Evolutionary conservation across 2,888 invertebrate genomes (phyloP).

Genomic region (Euspilapteryx auroguttella): DNA sequence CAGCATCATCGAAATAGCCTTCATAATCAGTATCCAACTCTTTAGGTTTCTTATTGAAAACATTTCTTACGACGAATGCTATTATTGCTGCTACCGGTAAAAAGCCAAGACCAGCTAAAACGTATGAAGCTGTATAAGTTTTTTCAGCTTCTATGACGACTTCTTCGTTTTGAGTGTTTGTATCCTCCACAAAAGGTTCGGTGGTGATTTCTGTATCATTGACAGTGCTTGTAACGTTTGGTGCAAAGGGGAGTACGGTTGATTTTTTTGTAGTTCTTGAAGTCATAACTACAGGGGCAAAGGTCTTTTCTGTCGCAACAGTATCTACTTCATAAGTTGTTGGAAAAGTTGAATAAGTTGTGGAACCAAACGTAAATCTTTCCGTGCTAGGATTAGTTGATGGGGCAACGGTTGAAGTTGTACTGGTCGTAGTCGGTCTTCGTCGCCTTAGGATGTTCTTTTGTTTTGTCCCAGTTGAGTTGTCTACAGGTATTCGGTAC

Average conservation of each 20-base stretch:
- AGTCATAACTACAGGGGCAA: conserved; percentile 32
- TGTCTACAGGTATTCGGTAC: conserved; percentile 20
- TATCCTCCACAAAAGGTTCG: conserved; percentile 15
- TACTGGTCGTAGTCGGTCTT: conserved; percentile 46
- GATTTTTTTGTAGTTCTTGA: conserved; percentile 48
- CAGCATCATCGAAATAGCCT: conserved; percentile 63
- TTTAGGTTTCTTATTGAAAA: conserved; percentile 57
- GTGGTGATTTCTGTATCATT: conserved; percentile 13
- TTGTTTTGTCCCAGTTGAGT: conserved; percentile 22
- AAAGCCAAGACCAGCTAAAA: conserved; percentile 63
- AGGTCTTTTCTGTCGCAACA: conserved; percentile 17
- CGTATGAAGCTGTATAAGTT: conserved; percentile 62
- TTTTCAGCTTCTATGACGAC: conserved; percentile 62
- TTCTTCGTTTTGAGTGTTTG: conserved; percentile 39
- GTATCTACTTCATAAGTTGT: conserved; percentile 9
- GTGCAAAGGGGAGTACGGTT: conserved; percentile 20
- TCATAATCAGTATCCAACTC: conserved; percentile 62
- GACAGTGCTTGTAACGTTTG: conserved; percentile 12
- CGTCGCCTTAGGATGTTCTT: conserved; percentile 32
- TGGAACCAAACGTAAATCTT: conserved; percentile 11
- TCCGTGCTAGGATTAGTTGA: conserved; percentile 12
- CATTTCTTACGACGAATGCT: conserved; percentile 55
- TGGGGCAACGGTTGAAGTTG: conserved; percentile 20
- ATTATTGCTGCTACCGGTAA: conserved; percentile 62
- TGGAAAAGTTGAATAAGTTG: conserved; percentile 9